A percentile compares a stretch with the other conserved stretches of the same genome.
These are phyloP conservation scores for Odocoileus hemionus DNA, from an alignment of 2,113 vertebrate species.

Conservation along the genomic window DNA sequence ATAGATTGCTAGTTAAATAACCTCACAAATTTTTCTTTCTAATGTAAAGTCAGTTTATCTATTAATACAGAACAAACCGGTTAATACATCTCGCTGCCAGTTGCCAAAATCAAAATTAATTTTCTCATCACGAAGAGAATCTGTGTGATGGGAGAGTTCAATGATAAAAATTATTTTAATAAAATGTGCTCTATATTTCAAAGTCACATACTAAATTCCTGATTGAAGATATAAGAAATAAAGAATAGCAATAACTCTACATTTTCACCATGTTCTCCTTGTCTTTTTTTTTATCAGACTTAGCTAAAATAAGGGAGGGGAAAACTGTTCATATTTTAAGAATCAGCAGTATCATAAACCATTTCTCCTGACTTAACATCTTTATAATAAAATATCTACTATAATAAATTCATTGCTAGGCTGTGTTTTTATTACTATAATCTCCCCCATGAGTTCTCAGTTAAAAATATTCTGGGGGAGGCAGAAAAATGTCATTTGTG, in stretches of 20 bases:
- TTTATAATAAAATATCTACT: slow-evolving; percentile 64
- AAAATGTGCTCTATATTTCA: slow-evolving; percentile 61
- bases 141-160: slow-evolving; percentile 49
- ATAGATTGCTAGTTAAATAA: neutral
- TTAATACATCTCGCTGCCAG: slow-evolving; percentile 27
- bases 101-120: slow-evolving; percentile 33
- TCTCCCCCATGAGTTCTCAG: slow-evolving; percentile 66
- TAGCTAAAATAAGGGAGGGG: slow-evolving; percentile 29
- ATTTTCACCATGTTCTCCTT: slow-evolving; percentile 21
- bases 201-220: slow-evolving; percentile 34
- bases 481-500: slow-evolving; percentile 67
- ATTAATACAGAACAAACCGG: slow-evolving; percentile 25
- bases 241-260: slow-evolving; percentile 47
- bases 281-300: slow-evolving; percentile 50
- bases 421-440: slow-evolving; percentile 71
- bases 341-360: slow-evolving; percentile 62
- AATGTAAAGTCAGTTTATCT: slow-evolving; percentile 25
- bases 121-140: slow-evolving; percentile 35
- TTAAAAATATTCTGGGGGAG: slow-evolving; percentile 71
- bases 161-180: slow-evolving; percentile 47
- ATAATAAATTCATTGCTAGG: slow-evolving; percentile 67
- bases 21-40: neutral
- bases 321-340: slow-evolving; percentile 41
- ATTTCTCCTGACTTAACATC: slow-evolving; percentile 64
- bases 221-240: slow-evolving; percentile 46